Base-by-base conservation (phyloP, 2,797 vertebrate species). In the Crenichthys baileyi region DNA sequence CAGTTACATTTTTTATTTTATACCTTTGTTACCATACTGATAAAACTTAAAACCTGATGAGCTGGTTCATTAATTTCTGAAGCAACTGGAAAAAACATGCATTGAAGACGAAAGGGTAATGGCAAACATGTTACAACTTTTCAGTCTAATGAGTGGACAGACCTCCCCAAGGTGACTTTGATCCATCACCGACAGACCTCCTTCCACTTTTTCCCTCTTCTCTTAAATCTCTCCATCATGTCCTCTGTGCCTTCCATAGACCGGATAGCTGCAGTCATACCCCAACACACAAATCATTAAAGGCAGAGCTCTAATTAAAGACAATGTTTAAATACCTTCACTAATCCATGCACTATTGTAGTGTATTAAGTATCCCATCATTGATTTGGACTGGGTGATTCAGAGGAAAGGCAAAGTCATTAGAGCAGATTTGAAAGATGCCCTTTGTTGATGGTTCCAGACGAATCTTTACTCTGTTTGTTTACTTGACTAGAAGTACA, bases 341-440 rank as follows among this genome's bases (percentile, higher is more conserved):
- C 90, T 92, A 94, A 95, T 95, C 95, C 86, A 95, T 94, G 85
- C 87, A 76, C 90, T 81, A 93, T 88, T 93, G 90, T 88, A 83
- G 87, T 87, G 85, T 82, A 90, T 92, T 91, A 83, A 87, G 81
- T 83, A 87, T 90, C 77, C 82, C 39, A 13, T 61, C 90, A 95
- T 89, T 92, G 93, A 95, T 95, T 68, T 92, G 72, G 88, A 79
- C 26, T 39, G 73, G 77, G 83, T 31, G 82, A 87, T 91, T 93
- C 87, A 92, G 93, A 92, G 79, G 63, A 88, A 90, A 91, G 85
- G 79, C 82, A 89, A 93, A 87, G 77, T 92, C 87, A 93, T 93
- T 93, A 92, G 79, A 88, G 82, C 80, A 90, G 79, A 90, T 90
- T 81, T 92, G 79, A 88, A 83, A 87, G 88, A 88, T 89, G 79